phyloP scores from a whole-genome alignment of 1,140 invertebrate genomes.

The Lordiphosa stackelbergi region DNA sequence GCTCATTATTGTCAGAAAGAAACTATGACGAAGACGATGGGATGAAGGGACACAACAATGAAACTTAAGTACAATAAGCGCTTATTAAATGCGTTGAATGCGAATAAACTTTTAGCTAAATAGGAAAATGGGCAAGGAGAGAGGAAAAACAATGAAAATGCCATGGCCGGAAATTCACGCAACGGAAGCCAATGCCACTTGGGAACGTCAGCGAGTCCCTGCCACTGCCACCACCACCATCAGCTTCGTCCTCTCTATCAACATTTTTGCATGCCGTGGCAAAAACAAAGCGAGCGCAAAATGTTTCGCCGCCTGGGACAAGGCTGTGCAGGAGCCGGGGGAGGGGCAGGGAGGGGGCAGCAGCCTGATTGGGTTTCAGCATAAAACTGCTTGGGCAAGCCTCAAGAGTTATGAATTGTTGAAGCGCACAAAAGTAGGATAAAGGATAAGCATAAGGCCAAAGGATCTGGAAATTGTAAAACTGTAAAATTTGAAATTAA shows the following conservation, averaged over 20 bases:
- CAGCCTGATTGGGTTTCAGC: constrained; percentile 24
- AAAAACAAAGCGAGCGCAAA: constrained; percentile 55
- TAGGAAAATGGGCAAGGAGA: constrained; percentile 35
- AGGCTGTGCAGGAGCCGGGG: not conserved
- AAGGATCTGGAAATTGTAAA: constrained; percentile 25
- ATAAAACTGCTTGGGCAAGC: constrained; percentile 19
- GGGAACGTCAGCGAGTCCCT: constrained; percentile 34
- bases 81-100: constrained; percentile 71
- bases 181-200: constrained; percentile 57
- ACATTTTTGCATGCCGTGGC: constrained; percentile 42
- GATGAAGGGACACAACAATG: constrained; percentile 41
- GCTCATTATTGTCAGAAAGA: constrained; percentile 47
- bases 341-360: not conserved
- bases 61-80: constrained; percentile 68
- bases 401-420: constrained; percentile 39
- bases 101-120: constrained; percentile 71
- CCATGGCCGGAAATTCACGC: constrained; percentile 56
- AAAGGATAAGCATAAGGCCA: constrained; percentile 3
- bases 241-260: constrained; percentile 8
- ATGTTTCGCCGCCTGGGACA: constrained; percentile 28
- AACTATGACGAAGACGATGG: not conserved
- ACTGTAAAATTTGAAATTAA: constrained; percentile 46
- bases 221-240: not conserved
- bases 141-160: constrained; percentile 55
- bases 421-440: constrained; percentile 29